Evolutionary conservation across 1,140 invertebrate genomes (phyloP).

Genomic region (Venturia canescens): DNA sequence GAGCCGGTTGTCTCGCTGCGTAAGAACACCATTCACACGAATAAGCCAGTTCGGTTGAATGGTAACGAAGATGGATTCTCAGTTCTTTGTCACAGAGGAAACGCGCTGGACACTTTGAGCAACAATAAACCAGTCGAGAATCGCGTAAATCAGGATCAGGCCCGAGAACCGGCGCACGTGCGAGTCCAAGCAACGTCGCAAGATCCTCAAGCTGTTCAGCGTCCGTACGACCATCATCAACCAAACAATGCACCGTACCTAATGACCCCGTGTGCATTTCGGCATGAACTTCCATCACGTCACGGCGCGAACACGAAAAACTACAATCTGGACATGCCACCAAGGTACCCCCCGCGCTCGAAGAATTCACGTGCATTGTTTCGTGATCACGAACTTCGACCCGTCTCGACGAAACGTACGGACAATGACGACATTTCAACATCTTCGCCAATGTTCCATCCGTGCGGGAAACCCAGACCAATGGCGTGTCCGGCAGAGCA

Average conservation of each 20-base stretch:
- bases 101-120: conserved; percentile 85
- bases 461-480: conserved; percentile 84
- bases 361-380: conserved; percentile 84
- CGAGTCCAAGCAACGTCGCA: conserved; percentile 63
- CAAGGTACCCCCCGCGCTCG: conserved; percentile 63
- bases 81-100: conserved; percentile 83
- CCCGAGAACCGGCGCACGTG: conserved; percentile 60
- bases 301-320: conserved; percentile 87
- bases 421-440: conserved; percentile 90
- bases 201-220: conserved; percentile 83
- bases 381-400: conserved; percentile 92
- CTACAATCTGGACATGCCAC: conserved; percentile 86
- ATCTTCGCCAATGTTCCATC: conserved; percentile 87
- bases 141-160: conserved; percentile 68
- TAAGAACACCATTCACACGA: conserved; percentile 89
- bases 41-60: conserved; percentile 80
- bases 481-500: conserved; percentile 78
- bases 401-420: conserved; percentile 87
- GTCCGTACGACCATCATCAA: conserved; percentile 79
- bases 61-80: conserved; percentile 83
- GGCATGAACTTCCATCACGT: conserved; percentile 85
- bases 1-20: conserved; percentile 82
- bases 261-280: conserved; percentile 86
- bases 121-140: conserved; percentile 76
- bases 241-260: conserved; percentile 83